A percentile compares a stretch with the other conserved stretches of the same genome.
These are phyloP conservation scores for Heliconius melpomene DNA, from an alignment of 1,140 invertebrate genomes.

Conservation along the genomic window DNA sequence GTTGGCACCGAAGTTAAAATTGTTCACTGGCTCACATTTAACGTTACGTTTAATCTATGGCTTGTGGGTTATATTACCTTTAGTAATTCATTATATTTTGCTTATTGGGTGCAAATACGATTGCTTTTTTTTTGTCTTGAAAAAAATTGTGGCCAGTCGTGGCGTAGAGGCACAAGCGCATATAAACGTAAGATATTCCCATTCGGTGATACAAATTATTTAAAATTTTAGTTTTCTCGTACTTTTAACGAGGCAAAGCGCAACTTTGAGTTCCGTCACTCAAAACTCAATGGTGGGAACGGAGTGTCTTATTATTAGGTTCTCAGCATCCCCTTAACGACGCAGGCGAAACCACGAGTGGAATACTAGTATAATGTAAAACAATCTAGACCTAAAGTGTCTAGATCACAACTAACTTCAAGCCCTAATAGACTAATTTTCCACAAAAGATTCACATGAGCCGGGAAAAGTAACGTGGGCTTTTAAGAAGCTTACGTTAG, in stretches of 20 bases:
- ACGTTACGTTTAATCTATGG: slow-evolving; percentile 36
- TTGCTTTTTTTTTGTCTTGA: no score
- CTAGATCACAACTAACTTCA: background rate
- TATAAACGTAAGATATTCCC: no score
- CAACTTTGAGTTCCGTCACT: no score
- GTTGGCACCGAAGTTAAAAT: slow-evolving; percentile 62
- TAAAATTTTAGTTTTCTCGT: no score
- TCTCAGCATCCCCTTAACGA: background rate
- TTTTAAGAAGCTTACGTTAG: slow-evolving; percentile 37
- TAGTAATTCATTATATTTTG: background rate
- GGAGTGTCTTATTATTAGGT: no score
- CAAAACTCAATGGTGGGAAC: no score
- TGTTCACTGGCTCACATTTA: slow-evolving; percentile 49
- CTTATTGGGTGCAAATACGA: background rate
- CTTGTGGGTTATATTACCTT: background rate
- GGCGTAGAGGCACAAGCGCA: no score
- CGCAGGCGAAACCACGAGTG: background rate
- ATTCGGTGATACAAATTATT: no score
- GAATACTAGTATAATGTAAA: background rate
- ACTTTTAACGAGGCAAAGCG: no score
- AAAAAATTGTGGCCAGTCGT: no score
- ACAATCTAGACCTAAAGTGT: background rate
- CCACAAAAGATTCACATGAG: slow-evolving; percentile 28
- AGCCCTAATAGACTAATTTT: slow-evolving; percentile 26
- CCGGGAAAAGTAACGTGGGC: slow-evolving; percentile 20